phyloP scores from a whole-genome alignment of 2,797 vertebrate genomes.

The Rhodeus uyekii region DNA sequence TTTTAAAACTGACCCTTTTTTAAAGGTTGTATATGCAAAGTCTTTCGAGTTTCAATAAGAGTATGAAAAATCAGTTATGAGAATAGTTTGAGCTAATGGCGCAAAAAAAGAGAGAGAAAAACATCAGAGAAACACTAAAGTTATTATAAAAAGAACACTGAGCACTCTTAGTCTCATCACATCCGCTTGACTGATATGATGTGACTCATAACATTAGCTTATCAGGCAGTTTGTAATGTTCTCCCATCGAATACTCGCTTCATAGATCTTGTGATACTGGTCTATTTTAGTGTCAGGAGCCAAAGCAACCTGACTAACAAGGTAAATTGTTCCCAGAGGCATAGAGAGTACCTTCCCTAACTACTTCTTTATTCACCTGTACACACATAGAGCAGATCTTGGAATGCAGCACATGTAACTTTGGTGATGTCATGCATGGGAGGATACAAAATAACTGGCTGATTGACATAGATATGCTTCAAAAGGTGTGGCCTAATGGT shows the following conservation, averaged over 20 bases:
- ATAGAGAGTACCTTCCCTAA: neutral
- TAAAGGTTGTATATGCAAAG: neutral
- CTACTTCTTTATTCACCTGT: neutral
- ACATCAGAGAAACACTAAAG: neutral
- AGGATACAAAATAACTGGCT: neutral
- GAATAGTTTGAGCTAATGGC: neutral
- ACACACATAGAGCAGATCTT: neutral
- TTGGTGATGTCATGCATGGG: neutral
- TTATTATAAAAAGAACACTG: neutral
- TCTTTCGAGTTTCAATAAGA: neutral
- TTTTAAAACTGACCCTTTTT: neutral
- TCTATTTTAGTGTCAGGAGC: conserved; percentile 21
- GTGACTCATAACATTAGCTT: neutral
- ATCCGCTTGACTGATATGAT: neutral
- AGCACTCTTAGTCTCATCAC: neutral
- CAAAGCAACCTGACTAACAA: conserved; percentile 22
- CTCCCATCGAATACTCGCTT: neutral
- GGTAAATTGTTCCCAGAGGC: conserved; percentile 1
- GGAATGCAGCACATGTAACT: conserved; percentile 2
- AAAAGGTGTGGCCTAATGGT: neutral
- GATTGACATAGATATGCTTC: neutral
- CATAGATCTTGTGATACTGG: conserved; percentile 9
- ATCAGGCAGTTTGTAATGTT: conserved; percentile 1
- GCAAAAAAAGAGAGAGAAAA: neutral
- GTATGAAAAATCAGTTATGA: neutral